Base-by-base conservation (phyloP, 2,888 invertebrate genomes). In the Diadegma fenestrale region DNA sequence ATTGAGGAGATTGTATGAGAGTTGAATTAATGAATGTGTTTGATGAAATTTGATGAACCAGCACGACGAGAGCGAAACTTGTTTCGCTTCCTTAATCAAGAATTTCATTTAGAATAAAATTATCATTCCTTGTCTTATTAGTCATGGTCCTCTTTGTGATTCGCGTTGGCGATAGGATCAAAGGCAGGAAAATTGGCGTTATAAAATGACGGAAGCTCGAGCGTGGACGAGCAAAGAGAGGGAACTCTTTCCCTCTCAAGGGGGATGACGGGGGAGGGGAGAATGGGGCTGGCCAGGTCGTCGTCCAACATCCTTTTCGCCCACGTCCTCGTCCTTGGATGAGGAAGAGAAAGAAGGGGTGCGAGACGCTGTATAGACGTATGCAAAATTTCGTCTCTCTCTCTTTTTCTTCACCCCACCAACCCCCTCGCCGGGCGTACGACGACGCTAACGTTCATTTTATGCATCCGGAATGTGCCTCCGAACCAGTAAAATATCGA, bases 401-500 rank as follows among this genome's bases (percentile, higher is more conserved):
- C 54, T 54, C 54, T 22, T 54, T 58, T 58, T 26, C 54, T 58
- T 4, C 54, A 1, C 88, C 85, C 87, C 26, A 10, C 22, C 48
- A 22, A 54, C 3, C 71, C 78, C 78, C 80, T 78, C 43, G 77
- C 61, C 63, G n/a, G n/a, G n/a, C n/a, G 73, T 61, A 54, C 88
- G 85, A 77, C 88, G 89, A 90, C 89, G 89, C 90, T 90, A 91
- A 91, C 91, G 91, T 91, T 89, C 91, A 89, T 91, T 92, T 92
- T 91, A 91, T 92, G 91, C 91, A 91, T 91, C 90, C 90, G 90
- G 90, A 92, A 91, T 92, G 89, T 89, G 88, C 90, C 88, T 90
- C 90, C 90, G 90, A 92, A 90, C 90, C 88, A 88, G 89, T 89
- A 89, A 91, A 91, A 90, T 92, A 92, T 92, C 91, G 92, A 92